A percentile compares a stretch with the other conserved stretches of the same genome.
Conservation (phyloP, 2,888 invertebrate species). For the Watsonalla cultraria region DNA sequence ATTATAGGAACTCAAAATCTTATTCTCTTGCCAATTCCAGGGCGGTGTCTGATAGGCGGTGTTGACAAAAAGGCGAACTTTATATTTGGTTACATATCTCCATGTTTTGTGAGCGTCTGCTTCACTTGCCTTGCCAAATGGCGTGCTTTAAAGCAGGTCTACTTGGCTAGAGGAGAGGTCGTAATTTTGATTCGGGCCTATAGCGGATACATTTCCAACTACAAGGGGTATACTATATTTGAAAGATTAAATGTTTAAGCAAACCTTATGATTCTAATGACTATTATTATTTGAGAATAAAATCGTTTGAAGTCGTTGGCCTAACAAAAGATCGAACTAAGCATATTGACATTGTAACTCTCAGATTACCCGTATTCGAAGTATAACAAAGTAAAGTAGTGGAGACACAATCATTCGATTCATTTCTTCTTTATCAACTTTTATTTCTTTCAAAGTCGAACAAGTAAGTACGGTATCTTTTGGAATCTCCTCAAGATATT, state of each 20-base stretch:
- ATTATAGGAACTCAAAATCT: constrained; percentile 42
- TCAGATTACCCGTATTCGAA: neutral
- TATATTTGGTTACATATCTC: constrained; percentile 43
- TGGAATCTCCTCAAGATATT: neutral
- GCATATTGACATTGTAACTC: neutral
- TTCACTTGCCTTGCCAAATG: constrained; percentile 69
- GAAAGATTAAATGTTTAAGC: neutral
- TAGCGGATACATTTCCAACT: constrained; percentile 46
- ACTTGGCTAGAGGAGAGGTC: constrained; percentile 48
- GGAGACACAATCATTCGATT: neutral
- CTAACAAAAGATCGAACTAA: no score
- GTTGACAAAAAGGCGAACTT: constrained; percentile 44
- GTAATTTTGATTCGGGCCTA: constrained; percentile 29
- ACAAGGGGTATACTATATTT: neutral
- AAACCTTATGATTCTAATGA: no score
- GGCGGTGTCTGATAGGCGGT: constrained; percentile 32
- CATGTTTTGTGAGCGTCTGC: constrained; percentile 41
- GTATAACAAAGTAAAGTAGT: neutral
- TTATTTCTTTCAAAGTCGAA: neutral
- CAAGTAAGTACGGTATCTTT: neutral
- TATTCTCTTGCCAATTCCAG: constrained; percentile 46
- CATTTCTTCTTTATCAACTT: neutral
- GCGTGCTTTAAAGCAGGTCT: constrained; percentile 59
- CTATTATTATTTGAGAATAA: no score
- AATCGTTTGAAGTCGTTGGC: no score